phyloP scores from a whole-genome alignment of 2,113 vertebrate species.

The Cricetomys ansorgei region DNA sequence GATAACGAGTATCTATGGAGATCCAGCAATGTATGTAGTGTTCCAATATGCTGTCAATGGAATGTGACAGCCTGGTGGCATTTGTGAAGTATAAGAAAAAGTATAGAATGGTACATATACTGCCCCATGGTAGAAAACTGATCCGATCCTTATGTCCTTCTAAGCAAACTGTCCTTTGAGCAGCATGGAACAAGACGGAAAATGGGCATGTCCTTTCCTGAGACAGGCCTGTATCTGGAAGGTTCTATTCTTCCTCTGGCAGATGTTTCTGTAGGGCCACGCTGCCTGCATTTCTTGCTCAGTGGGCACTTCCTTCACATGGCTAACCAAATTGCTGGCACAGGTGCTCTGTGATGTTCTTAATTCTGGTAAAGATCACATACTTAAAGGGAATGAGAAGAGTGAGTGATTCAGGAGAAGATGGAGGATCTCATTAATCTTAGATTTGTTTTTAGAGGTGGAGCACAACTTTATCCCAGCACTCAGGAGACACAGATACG shows the following conservation, averaged over 20 bases:
- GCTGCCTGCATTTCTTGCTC: not conserved
- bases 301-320: not conserved
- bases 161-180: not conserved
- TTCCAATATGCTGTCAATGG: not conserved
- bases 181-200: not conserved
- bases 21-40: not conserved
- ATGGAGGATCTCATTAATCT: not conserved
- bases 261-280: not conserved
- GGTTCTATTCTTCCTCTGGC: not conserved
- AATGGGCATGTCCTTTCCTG: too few species aligned
- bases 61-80: not conserved
- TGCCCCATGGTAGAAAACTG: too few species aligned
- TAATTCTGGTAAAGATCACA: not conserved
- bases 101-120: fast-evolving
- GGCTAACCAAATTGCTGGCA: not conserved
- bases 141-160: not conserved
- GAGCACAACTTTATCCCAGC: not conserved
- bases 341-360: not conserved
- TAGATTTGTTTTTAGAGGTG: not conserved
- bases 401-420: not conserved
- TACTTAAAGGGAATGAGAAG: not conserved
- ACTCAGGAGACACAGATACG: not conserved
- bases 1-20: not conserved
- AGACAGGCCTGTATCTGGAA: not conserved
- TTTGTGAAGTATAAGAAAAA: not conserved